A percentile compares a stretch with the other conserved stretches of the same genome.
Conservation (phyloP, 2,113 vertebrate genomes). For the Anolis sagrei region DNA sequence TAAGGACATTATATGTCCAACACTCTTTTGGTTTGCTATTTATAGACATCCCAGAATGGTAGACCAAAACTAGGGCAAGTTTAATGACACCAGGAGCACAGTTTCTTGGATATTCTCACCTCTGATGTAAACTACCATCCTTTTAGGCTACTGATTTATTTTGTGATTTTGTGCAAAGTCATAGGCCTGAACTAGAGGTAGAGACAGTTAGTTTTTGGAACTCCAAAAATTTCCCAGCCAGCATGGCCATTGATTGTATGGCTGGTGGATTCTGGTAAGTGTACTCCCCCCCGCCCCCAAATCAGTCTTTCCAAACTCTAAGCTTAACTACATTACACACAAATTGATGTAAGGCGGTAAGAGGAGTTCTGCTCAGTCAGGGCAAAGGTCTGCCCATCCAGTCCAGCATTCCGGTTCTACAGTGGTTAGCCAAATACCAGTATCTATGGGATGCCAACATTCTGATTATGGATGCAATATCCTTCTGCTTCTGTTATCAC, state of each 20-base stretch:
- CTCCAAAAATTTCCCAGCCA: background rate
- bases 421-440: background rate
- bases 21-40: conserved; percentile 57
- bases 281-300: background rate
- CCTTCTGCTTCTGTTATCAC: background rate
- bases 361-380: background rate
- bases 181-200: background rate
- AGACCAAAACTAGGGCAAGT: conserved; percentile 19
- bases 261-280: background rate
- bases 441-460: background rate
- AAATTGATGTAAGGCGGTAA: background rate
- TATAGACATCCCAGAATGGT: conserved; percentile 18
- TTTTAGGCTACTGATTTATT: background rate
- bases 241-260: too few species aligned
- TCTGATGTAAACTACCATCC: background rate
- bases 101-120: background rate
- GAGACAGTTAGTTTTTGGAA: background rate
- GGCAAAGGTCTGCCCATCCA: background rate
- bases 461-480: background rate
- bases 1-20: conserved; percentile 62
- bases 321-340: background rate
- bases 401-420: background rate
- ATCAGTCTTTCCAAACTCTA: too few species aligned
- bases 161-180: background rate
- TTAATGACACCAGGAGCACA: background rate